Percentiles rank a stretch among this genome's conserved stretches.
Conservation (phyloP, 2,888 invertebrate genomes). For the Nomada fucata region DNA sequence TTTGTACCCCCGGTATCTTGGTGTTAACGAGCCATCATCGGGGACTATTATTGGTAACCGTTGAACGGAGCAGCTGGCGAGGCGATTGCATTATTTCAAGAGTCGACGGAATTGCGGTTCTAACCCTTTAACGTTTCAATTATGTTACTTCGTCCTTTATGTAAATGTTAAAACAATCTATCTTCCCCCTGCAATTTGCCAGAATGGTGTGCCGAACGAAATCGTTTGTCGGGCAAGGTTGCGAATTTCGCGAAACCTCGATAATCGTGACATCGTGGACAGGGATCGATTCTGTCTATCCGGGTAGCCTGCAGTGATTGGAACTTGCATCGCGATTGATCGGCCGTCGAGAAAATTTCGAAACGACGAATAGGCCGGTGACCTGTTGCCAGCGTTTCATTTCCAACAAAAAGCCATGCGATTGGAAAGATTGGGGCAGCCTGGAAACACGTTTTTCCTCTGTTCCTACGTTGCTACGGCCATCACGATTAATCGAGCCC, state of each 20-base stretch:
- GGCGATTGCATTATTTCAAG: neutral
- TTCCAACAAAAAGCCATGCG: neutral
- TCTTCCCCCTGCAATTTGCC: neutral
- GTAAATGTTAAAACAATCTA: neutral
- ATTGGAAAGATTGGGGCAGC: neutral
- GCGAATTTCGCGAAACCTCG: slow-evolving; percentile 25
- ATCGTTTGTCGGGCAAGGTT: slow-evolving; percentile 11
- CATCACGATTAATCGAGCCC: slow-evolving; percentile 20
- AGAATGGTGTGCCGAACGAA: neutral
- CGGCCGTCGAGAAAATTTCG: slow-evolving; percentile 26
- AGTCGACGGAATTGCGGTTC: neutral
- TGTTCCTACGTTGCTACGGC: neutral
- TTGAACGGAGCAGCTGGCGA: neutral
- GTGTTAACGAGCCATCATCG: no score
- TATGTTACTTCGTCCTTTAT: neutral
- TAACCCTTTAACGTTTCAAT: neutral
- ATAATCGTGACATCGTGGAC: slow-evolving; percentile 29
- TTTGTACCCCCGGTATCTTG: no score
- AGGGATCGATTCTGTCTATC: neutral
- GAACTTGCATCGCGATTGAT: slow-evolving; percentile 7
- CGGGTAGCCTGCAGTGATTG: slow-evolving; percentile 1
- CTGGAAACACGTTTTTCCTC: neutral
- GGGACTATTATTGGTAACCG: neutral
- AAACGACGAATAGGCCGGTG: slow-evolving; percentile 9
- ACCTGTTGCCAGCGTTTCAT: slow-evolving; percentile 9